Evolutionary conservation across 2,888 invertebrate species (phyloP).

Genomic region (Nebria salina): DNA sequence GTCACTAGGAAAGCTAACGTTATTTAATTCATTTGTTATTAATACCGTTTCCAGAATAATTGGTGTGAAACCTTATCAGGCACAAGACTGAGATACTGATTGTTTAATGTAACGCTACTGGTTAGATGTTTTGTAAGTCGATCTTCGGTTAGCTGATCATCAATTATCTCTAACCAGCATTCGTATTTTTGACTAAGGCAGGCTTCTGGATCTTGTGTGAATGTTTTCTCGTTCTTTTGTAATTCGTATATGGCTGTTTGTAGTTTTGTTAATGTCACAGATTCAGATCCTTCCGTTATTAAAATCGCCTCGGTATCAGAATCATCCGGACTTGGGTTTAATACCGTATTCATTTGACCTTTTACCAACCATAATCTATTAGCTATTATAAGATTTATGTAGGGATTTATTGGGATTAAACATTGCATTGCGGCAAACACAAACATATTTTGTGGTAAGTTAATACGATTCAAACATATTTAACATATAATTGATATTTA

Average conservation of each 20-base stretch:
- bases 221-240: conserved; percentile 78
- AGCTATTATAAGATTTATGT: neutral
- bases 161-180: conserved; percentile 69
- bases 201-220: conserved; percentile 73
- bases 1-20: no score
- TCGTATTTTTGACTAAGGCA: conserved; percentile 66
- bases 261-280: conserved; percentile 71
- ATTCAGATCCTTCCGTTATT: conserved; percentile 71
- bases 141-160: conserved; percentile 67
- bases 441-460: neutral
- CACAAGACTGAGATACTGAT: conserved; percentile 70
- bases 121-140: conserved; percentile 71
- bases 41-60: conserved; percentile 81
- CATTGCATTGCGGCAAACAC: conserved; percentile 28
- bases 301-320: conserved; percentile 77
- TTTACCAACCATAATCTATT: neutral
- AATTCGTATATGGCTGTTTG: conserved; percentile 77
- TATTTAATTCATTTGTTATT: neutral
- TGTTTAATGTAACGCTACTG: conserved; percentile 63
- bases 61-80: conserved; percentile 76
- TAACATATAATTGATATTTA: no score
- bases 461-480: no score
- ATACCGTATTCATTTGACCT: conserved; percentile 76
- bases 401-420: conserved; percentile 48
- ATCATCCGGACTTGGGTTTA: conserved; percentile 75